A percentile compares a stretch with the other conserved stretches of the same genome.
Evolutionary conservation across 1,140 invertebrate genomes (phyloP).

Genomic region (Drosophila sturtevanti): DNA sequence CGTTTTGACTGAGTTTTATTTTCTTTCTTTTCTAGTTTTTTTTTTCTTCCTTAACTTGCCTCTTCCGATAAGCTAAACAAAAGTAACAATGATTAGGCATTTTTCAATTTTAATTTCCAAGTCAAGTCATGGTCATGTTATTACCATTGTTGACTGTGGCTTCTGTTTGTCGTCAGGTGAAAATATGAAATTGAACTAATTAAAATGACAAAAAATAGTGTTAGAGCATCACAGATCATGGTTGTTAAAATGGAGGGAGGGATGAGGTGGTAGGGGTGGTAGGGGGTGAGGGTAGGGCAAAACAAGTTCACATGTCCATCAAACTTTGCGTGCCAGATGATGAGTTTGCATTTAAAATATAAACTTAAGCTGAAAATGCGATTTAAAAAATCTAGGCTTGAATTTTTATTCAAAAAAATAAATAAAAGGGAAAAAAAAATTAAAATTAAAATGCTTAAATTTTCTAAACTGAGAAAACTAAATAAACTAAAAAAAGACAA

Average conservation of each 20-base stretch:
- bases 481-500: background rate
- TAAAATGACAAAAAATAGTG: constrained; percentile 74
- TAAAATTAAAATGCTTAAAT: background rate
- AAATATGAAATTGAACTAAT: constrained; percentile 72
- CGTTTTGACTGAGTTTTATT: constrained; percentile 46
- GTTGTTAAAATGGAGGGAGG: background rate
- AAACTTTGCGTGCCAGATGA: constrained; percentile 48
- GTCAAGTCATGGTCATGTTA: constrained; percentile 48
- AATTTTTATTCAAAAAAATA: constrained; percentile 1
- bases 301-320: constrained; percentile 72
- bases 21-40: background rate
- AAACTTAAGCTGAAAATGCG: constrained; percentile 59
- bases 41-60: background rate
- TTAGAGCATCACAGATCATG: constrained; percentile 1
- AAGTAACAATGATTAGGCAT: constrained; percentile 55
- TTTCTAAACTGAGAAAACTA: constrained; percentile 3
- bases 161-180: constrained; percentile 53
- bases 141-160: constrained; percentile 10
- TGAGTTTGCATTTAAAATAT: constrained; percentile 68
- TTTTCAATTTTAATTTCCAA: constrained; percentile 63
- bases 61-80: constrained; percentile 59
- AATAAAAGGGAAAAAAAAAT: background rate
- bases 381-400: constrained; percentile 32
- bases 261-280: constrained; percentile 1
- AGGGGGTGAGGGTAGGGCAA: constrained; percentile 15